A percentile compares a stretch with the other conserved stretches of the same genome.
phyloP scores from a whole-genome alignment of 2,888 invertebrate genomes.

The Limenitis camilla region DNA sequence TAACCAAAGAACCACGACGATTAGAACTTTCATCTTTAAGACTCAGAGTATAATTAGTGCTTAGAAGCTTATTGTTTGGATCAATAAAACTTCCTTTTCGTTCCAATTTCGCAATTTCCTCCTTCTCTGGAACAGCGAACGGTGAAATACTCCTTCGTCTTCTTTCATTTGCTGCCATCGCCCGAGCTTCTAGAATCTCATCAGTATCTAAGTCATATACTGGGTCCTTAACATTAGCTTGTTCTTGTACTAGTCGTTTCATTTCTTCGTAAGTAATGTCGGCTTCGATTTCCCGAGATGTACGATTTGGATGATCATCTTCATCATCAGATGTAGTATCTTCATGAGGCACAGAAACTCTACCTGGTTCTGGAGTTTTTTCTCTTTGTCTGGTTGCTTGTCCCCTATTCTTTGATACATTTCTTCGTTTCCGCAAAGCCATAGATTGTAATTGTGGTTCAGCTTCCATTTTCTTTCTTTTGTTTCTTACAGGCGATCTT shows the following conservation, averaged over 20 bases:
- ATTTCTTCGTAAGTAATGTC: slow-evolving; percentile 68
- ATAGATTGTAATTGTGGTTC: slow-evolving; percentile 44
- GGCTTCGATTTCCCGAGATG: slow-evolving; percentile 64
- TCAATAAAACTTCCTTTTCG: slow-evolving; percentile 69
- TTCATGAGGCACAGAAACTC: slow-evolving; percentile 68
- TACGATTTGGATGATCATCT: slow-evolving; percentile 43
- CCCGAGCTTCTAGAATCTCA: slow-evolving; percentile 63
- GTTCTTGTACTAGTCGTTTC: slow-evolving; percentile 59
- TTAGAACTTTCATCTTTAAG: slow-evolving; percentile 57
- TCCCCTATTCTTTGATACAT: slow-evolving; percentile 73
- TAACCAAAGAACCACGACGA: slow-evolving; percentile 50
- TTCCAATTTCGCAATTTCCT: slow-evolving; percentile 46
- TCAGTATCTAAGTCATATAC: slow-evolving; percentile 64
- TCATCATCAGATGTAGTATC: slow-evolving; percentile 77
- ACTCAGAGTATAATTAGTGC: slow-evolving; percentile 56
- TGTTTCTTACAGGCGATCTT: slow-evolving; percentile 38
- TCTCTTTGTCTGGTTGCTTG: slow-evolving; percentile 64
- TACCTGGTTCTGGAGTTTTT: slow-evolving; percentile 67
- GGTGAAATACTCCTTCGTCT: slow-evolving; percentile 70
- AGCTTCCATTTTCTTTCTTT: slow-evolving; percentile 46
- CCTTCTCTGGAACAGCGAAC: slow-evolving; percentile 62
- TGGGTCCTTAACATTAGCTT: slow-evolving; percentile 57
- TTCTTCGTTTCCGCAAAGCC: slow-evolving; percentile 76
- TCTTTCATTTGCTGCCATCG: slow-evolving; percentile 58
- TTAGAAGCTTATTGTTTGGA: slow-evolving; percentile 63